A percentile compares a stretch with the other conserved stretches of the same genome.
Evolutionary conservation across 2,113 vertebrate genomes (phyloP).

Genomic region (Cygnus buccinator): DNA sequence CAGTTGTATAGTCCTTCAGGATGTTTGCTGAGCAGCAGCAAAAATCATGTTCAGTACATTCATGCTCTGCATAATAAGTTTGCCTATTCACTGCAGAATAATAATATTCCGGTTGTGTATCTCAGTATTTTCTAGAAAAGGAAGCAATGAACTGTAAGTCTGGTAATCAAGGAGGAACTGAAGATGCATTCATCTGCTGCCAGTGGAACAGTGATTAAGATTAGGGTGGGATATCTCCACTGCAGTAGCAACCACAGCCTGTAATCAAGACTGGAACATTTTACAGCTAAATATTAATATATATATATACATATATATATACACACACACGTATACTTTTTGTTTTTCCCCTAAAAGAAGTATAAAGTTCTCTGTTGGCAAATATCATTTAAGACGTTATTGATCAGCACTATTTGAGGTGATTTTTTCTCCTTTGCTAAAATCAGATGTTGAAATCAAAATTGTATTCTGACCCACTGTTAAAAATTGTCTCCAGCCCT

Average conservation of each 20-base stretch:
- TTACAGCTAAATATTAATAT: neutral
- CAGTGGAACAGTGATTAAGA: neutral
- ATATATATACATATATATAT: neutral
- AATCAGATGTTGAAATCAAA: neutral
- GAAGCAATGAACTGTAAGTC: slow-evolving; percentile 15
- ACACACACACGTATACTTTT: neutral
- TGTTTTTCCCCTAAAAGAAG: neutral
- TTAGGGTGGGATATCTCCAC: neutral
- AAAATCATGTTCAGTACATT: slow-evolving; percentile 1
- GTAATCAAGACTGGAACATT: neutral
- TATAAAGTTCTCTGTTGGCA: neutral
- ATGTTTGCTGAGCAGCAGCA: slow-evolving; percentile 43
- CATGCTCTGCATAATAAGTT: neutral
- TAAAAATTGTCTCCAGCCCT: neutral
- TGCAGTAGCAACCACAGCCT: neutral
- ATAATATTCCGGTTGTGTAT: slow-evolving; percentile 2
- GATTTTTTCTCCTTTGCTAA: neutral
- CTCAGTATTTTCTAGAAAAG: slow-evolving; percentile 33
- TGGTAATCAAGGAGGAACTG: slow-evolving; percentile 48
- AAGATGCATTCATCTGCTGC: slow-evolving; percentile 25
- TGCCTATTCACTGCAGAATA: slow-evolving; percentile 40
- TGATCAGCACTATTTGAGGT: neutral
- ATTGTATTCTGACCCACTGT: neutral
- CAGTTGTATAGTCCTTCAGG: neutral
- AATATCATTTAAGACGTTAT: neutral